Evolutionary conservation across 2,113 vertebrate genomes (phyloP).

Genomic region (Theristicus caerulescens): DNA sequence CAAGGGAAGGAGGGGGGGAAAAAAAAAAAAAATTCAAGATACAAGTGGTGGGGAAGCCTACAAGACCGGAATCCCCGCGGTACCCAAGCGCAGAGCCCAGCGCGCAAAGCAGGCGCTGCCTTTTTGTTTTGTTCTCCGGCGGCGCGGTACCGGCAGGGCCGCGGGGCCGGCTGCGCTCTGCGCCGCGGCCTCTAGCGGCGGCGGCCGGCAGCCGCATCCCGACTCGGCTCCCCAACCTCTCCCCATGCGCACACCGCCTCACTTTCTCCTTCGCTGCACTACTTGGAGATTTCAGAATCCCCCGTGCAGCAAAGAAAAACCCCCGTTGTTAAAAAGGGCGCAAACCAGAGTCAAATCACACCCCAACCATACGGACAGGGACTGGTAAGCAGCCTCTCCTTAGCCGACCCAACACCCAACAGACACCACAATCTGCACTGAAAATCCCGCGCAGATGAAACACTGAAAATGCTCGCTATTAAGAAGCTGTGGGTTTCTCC

Average conservation of each 20-base stretch:
- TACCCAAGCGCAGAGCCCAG: not conserved
- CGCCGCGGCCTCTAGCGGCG: not conserved
- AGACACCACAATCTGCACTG: not conserved
- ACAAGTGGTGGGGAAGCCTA: not conserved
- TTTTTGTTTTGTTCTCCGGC: slow-evolving; percentile 5
- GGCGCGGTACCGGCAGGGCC: not conserved
- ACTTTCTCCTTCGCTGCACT: not conserved
- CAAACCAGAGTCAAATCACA: not conserved
- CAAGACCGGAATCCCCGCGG: not conserved
- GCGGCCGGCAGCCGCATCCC: not conserved
- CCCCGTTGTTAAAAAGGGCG: not conserved
- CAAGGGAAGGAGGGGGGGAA: not conserved
- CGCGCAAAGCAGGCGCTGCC: not conserved
- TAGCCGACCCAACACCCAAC: not conserved
- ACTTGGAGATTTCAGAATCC: not conserved
- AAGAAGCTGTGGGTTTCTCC: not conserved
- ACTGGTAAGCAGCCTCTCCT: not conserved
- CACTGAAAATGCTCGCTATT: not conserved
- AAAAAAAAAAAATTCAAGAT: not conserved
- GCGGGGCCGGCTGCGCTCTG: not conserved
- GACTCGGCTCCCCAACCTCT: not conserved
- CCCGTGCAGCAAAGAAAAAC: not conserved
- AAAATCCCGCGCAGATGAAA: not conserved
- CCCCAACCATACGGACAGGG: not conserved
- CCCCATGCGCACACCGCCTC: not conserved